phyloP scores from a whole-genome alignment of 1,140 invertebrate species.

The Leptopilina boulardi region DNA sequence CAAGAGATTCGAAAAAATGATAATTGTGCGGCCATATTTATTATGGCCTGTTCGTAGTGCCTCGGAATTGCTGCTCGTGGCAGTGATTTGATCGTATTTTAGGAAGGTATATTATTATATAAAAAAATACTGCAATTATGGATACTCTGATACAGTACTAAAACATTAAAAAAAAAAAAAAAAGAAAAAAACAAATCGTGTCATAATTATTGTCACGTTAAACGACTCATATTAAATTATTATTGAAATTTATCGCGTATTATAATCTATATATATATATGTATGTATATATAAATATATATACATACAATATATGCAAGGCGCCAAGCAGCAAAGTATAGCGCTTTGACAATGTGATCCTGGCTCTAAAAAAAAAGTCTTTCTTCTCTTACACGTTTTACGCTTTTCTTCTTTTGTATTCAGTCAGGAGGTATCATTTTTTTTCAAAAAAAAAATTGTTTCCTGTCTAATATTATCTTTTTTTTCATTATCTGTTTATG shows the following conservation, averaged over 20 bases:
- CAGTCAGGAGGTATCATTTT: neutral
- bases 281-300: too few relatives aligned
- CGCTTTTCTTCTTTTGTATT: neutral
- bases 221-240: constrained; percentile 69
- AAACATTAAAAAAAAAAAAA: constrained; percentile 38
- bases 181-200: constrained; percentile 55
- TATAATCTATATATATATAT: constrained; percentile 45
- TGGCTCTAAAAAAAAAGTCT: constrained; percentile 63
- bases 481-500: too few relatives aligned
- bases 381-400: constrained; percentile 49
- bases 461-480: too few relatives aligned
- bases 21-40: constrained; percentile 75
- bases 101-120: constrained; percentile 73
- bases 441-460: too few relatives aligned
- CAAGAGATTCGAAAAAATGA: constrained; percentile 70
- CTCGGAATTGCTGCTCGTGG: constrained; percentile 76
- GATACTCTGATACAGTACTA: constrained; percentile 72
- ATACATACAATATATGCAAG: constrained; percentile 35
- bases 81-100: constrained; percentile 76
- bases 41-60: constrained; percentile 76
- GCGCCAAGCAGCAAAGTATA: constrained; percentile 57
- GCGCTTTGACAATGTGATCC: constrained; percentile 65
- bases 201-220: constrained; percentile 69
- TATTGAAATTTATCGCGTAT: constrained; percentile 62
- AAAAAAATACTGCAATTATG: constrained; percentile 69